These are phyloP conservation scores for Clarias fuscus DNA, from an alignment of 2,797 vertebrate species.

Conservation along the genomic window DNA sequence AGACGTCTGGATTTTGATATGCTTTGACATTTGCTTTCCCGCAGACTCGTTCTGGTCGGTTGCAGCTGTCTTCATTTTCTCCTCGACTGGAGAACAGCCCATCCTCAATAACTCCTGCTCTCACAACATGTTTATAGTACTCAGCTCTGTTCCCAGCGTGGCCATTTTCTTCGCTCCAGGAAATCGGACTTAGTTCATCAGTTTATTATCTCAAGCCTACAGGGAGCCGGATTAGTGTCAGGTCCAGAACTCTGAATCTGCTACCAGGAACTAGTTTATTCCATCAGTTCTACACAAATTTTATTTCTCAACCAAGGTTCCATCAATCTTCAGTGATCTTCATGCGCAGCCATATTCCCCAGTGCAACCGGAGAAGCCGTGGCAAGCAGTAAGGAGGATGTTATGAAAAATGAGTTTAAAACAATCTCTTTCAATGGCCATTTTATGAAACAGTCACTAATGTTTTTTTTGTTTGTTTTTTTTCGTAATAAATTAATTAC, in stretches of 20 bases:
- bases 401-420: background rate
- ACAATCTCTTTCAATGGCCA: no score
- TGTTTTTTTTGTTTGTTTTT: background rate
- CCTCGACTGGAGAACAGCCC: constrained; percentile 24
- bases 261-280: background rate
- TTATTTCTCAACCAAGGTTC: background rate
- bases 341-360: background rate
- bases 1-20: constrained; percentile 21
- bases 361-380: background rate
- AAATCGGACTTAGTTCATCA: constrained; percentile 1
- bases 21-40: constrained; percentile 21
- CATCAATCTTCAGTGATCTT: constrained; percentile 5
- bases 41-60: constrained; percentile 26
- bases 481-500: background rate
- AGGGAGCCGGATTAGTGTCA: background rate
- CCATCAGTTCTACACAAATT: background rate
- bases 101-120: constrained; percentile 18
- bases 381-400: background rate
- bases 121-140: constrained; percentile 21
- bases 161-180: constrained; percentile 7
- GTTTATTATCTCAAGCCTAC: constrained; percentile 24
- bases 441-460: background rate
- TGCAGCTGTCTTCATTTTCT: constrained; percentile 36
- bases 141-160: background rate
- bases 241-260: constrained; percentile 3